phyloP scores from a whole-genome alignment of 2,888 invertebrate genomes.

The Oligia strigilis region DNA sequence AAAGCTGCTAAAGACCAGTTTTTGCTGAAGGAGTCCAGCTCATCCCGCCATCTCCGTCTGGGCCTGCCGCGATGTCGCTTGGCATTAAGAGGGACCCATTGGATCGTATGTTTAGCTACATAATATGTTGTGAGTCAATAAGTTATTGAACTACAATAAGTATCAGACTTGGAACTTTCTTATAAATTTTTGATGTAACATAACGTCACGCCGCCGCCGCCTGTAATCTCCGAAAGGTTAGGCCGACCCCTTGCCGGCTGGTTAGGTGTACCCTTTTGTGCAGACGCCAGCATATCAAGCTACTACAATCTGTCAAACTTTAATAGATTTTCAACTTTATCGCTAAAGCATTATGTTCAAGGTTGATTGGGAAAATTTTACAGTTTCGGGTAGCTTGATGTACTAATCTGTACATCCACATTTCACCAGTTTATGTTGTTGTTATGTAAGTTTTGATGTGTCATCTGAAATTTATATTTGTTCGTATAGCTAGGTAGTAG shows the following conservation, averaged over 20 bases:
- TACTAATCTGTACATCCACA: neutral
- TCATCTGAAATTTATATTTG: neutral
- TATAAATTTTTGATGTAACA: neutral
- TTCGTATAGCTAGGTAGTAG: neutral
- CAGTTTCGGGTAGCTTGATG: no score
- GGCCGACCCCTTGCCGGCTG: neutral
- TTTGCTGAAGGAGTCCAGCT: no score
- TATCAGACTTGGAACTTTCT: neutral
- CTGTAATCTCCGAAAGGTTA: neutral
- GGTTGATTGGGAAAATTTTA: no score
- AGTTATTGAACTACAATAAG: neutral
- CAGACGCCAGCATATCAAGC: no score
- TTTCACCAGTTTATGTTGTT: neutral
- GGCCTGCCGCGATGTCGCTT: no score
- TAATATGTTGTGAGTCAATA: neutral
- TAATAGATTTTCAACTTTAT: no score
- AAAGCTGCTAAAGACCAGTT: no score
- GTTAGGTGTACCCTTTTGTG: neutral
- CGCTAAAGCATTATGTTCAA: no score
- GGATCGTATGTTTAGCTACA: neutral
- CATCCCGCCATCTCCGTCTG: no score
- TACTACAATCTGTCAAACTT: no score
- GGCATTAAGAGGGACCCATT: no score
- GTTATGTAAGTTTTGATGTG: neutral
- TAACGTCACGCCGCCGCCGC: neutral